These are phyloP conservation scores for Cheilosia vulpina DNA, from an alignment of 2,888 invertebrate genomes.

Conservation along the genomic window DNA sequence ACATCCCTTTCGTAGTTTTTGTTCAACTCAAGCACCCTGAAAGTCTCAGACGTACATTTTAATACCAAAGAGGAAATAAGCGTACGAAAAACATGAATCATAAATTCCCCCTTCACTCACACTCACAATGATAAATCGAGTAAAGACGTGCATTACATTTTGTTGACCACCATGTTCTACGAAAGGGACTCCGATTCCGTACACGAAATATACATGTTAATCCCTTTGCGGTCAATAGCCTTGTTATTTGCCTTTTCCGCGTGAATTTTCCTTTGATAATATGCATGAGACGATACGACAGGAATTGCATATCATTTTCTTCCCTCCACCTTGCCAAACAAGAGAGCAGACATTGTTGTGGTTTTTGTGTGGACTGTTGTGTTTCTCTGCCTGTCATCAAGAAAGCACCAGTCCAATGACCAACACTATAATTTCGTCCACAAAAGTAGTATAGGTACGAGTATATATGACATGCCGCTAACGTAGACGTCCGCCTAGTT, in stretches of 20 bases:
- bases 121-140: conserved; percentile 21
- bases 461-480: not conserved
- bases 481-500: not conserved
- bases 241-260: conserved; percentile 72
- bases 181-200: conserved; percentile 26
- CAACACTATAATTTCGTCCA: conserved; percentile 63
- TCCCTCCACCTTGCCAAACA: conserved; percentile 14
- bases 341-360: conserved; percentile 3
- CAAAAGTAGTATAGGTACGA: not conserved
- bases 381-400: conserved; percentile 56
- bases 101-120: conserved; percentile 43
- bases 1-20: conserved; percentile 72
- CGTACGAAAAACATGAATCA: conserved; percentile 72
- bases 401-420: conserved; percentile 54
- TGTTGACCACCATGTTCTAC: conserved; percentile 21
- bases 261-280: conserved; percentile 70
- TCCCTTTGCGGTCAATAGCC: conserved; percentile 69
- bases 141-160: conserved; percentile 49
- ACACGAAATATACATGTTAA: conserved; percentile 59
- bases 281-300: conserved; percentile 38
- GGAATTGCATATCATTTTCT: conserved; percentile 64
- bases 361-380: conserved; percentile 34
- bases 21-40: conserved; percentile 10
- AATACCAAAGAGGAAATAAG: conserved; percentile 49
- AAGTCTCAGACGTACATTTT: not conserved